Evolutionary conservation across 2,797 vertebrate genomes (phyloP).

Genomic region (Adrianichthys oophorus): DNA sequence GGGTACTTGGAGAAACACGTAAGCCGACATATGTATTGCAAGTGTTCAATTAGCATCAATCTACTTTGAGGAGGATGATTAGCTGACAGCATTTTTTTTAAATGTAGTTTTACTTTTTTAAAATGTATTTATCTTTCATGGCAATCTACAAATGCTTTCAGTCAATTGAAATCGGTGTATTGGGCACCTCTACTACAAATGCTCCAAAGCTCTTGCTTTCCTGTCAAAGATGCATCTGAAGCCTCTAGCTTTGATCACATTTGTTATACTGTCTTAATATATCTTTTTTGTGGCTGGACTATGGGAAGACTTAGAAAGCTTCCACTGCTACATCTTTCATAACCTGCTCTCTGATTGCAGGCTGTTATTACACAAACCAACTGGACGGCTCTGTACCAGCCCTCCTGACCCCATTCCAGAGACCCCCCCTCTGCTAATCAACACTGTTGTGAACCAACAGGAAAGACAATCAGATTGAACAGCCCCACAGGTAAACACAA

Average conservation of each 20-base stretch:
- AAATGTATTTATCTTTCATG: no score
- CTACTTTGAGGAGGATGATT: no score
- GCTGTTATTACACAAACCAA: constrained; percentile 51
- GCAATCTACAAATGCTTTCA: no score
- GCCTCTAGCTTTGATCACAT: constrained; percentile 55
- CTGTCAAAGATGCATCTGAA: constrained; percentile 30
- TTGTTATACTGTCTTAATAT: constrained; percentile 53
- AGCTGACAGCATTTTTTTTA: no score
- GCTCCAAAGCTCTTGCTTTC: neutral
- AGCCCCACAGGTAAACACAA: constrained; percentile 56
- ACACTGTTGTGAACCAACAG: constrained; percentile 41
- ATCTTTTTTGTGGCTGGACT: constrained; percentile 12
- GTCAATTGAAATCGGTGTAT: no score
- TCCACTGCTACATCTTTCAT: constrained; percentile 26
- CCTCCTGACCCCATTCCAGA: constrained; percentile 52
- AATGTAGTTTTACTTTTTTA: no score
- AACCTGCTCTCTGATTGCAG: constrained; percentile 52
- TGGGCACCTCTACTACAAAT: no score
- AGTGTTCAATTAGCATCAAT: no score
- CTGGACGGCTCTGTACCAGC: constrained; percentile 41
- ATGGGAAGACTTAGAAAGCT: constrained; percentile 10
- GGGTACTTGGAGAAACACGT: no score
- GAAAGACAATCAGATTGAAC: constrained; percentile 56
- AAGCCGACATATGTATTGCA: no score
- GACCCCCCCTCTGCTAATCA: constrained; percentile 61